These are phyloP conservation scores for Phataginus tricuspis DNA, from an alignment of 2,797 vertebrate genomes.

Conservation along the genomic window DNA sequence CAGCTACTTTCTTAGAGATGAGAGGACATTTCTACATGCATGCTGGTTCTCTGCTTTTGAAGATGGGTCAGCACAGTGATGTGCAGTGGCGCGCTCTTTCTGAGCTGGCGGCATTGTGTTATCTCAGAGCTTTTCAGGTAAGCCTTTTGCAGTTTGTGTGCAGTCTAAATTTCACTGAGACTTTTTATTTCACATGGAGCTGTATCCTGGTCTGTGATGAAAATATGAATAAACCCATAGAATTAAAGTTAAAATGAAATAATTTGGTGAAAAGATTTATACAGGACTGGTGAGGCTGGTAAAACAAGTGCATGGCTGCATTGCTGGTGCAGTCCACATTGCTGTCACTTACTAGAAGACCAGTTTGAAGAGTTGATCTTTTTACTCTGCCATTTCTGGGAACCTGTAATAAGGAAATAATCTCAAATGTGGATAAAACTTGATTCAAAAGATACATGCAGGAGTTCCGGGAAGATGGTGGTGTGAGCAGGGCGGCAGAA, in stretches of 20 bases:
- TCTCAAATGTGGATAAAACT: conserved; percentile 33
- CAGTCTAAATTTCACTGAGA: not conserved
- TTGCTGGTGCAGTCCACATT: not conserved
- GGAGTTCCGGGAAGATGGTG: too few species aligned
- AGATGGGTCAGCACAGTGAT: conserved; percentile 92
- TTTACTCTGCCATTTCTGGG: not conserved
- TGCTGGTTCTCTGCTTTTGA: conserved; percentile 93
- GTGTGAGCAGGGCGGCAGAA: too few species aligned
- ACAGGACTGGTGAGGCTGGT: not conserved
- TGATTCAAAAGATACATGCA: not conserved
- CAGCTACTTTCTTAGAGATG: conserved; percentile 91
- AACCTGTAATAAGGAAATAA: not conserved
- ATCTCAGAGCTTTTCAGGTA: conserved; percentile 96
- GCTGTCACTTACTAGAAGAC: not conserved
- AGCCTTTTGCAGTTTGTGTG: not conserved
- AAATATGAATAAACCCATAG: not conserved
- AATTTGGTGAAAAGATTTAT: not conserved
- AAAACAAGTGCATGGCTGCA: not conserved
- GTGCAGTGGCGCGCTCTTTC: conserved; percentile 92
- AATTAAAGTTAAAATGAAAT: conserved; percentile 27
- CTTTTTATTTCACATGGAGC: not conserved
- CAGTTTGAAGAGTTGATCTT: conserved; percentile 12
- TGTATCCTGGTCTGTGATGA: not conserved
- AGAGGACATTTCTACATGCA: conserved; percentile 96
- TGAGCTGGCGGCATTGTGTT: conserved; percentile 93